These are phyloP conservation scores for Amazona guildingii DNA, from an alignment of 2,113 vertebrate genomes.

Conservation along the genomic window DNA sequence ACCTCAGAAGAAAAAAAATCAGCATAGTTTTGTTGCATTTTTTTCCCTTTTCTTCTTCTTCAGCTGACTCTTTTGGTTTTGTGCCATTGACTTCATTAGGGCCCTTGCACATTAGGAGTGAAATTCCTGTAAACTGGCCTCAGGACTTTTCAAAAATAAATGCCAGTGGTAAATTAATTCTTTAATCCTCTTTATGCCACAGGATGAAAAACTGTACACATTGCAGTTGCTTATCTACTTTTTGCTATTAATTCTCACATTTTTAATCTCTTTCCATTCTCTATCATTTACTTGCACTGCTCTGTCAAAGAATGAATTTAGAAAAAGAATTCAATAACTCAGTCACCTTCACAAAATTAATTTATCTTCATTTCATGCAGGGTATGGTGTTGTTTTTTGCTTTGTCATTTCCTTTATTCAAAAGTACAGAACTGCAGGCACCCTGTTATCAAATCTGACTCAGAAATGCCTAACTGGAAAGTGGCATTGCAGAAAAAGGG, in stretches of 20 bases:
- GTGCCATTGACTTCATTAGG: not conserved
- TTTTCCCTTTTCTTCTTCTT: not conserved
- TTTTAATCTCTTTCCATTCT: not conserved
- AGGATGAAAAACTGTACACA: conserved; percentile 1
- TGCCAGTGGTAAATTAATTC: conserved; percentile 6
- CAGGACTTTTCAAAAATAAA: not conserved
- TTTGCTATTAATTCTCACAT: conserved; percentile 18
- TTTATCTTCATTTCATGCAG: not conserved
- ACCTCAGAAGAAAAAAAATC: not conserved
- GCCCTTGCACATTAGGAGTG: not conserved
- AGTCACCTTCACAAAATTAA: not conserved
- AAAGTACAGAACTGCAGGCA: not conserved
- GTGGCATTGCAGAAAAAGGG: not conserved
- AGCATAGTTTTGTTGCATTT: not conserved
- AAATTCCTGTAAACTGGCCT: not conserved
- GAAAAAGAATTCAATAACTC: not conserved
- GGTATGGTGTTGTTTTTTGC: not conserved
- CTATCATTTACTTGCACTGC: not conserved
- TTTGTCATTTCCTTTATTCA: not conserved
- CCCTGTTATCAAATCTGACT: not conserved
- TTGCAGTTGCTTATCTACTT: not conserved
- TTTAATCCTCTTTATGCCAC: not conserved
- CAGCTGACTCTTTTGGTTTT: not conserved
- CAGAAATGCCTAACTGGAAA: not conserved
- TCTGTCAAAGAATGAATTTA: not conserved